Conservation (phyloP, 2,797 vertebrate species). For the Clamator glandarius region DNA sequence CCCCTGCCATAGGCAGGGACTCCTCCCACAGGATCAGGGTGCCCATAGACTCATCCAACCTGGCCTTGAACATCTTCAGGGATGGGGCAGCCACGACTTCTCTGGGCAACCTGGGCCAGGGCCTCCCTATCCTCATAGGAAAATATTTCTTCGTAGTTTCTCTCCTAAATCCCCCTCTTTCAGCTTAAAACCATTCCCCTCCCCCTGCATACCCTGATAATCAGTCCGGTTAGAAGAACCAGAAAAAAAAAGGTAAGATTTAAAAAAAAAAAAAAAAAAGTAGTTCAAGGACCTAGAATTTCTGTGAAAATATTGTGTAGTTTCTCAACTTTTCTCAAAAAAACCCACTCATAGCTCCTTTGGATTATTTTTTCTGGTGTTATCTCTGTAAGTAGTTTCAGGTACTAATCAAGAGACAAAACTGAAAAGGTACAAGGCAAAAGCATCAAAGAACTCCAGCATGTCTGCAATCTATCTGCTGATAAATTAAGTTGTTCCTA, state of each 20-base stretch:
- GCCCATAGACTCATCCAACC: no score
- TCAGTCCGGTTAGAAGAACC: not conserved
- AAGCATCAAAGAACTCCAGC: not conserved
- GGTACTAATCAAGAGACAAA: not conserved
- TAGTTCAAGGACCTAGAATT: not conserved
- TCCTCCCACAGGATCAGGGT: no score
- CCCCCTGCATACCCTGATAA: no score
- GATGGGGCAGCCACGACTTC: no score
- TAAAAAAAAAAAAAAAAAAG: not conserved
- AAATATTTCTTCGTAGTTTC: no score
- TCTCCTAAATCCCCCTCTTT: no score
- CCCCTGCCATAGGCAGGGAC: no score
- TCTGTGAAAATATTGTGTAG: not conserved
- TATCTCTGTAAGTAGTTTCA: not conserved
- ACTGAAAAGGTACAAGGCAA: not conserved
- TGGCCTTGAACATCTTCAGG: no score
- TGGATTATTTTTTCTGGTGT: not conserved
- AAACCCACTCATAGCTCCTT: not conserved
- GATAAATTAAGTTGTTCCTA: not conserved
- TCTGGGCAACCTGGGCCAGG: no score
- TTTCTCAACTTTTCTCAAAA: not conserved
- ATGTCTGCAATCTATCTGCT: not conserved
- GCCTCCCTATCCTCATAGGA: no score
- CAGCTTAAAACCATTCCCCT: no score
- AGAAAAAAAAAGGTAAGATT: not conserved